Evolutionary conservation across 2,888 invertebrate genomes (phyloP), one percentile per base, ranked within the genome.

Genomic region (Hemithea aestivaria): DNA sequence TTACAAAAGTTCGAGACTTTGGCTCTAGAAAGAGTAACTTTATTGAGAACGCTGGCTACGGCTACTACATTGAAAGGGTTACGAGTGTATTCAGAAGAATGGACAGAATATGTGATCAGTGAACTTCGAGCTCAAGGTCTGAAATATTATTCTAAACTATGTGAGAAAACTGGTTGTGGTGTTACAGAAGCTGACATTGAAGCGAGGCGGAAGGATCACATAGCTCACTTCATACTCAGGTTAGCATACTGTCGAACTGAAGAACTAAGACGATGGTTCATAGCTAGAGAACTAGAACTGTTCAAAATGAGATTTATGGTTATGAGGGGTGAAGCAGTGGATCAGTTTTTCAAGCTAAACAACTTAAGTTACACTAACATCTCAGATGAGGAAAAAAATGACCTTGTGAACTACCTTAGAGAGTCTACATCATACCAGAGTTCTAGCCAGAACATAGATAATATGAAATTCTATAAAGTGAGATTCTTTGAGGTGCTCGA

Each of bases 191-290:
- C 78, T 1, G 92, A 93, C 61, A 67, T 91, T 26, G 90, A 92
- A 64, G 90, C 91, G 1, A 88, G 95, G 36, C 89, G 90, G 20
- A 90, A 91, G 45, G 99, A 99, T 76, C 93, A 95, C 61, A 90
- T 98, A 32, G 96, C 98, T 0, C 99, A 99, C 74, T 98, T 94
- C 71, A 95, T 98, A 56, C 85, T 99, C 2, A 89, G 98, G 37
- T 77, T 99, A 39, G 96, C 96, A 0, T 98, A 96, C 75, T 98
- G 97, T 66, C 90, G 94, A 60, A 92, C 93, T 10, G 94, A 95
- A 52, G 97, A 98, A 37, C 83, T 96, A 22, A 88, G 94, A 20
- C 90, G 89, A 41, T 99, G 99, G 98, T 97, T 97, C 67, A 83
- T 97, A 7, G 83, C 90, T 10, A 91, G 95, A 51, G 99, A 99